phyloP scores from a whole-genome alignment of 2,888 invertebrate species.

The Hecatera dysodea region DNA sequence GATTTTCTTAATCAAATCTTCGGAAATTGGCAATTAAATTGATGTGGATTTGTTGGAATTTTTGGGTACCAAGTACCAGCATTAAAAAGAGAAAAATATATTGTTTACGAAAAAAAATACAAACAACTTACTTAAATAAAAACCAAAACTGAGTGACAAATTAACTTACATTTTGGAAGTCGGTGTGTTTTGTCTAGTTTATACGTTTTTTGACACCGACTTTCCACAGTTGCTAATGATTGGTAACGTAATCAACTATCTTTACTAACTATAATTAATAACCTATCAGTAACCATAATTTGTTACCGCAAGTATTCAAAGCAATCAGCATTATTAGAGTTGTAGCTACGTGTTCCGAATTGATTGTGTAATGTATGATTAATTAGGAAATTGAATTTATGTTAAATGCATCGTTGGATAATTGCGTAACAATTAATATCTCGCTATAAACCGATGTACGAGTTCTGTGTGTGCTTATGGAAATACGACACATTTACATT shows the following conservation, averaged over 20 bases:
- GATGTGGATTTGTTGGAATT: too few relatives aligned
- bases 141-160: too few relatives aligned
- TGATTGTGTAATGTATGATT: slow-evolving; percentile 54
- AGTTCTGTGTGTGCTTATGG: slow-evolving; percentile 11
- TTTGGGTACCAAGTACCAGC: too few relatives aligned
- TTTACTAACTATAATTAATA: too few relatives aligned
- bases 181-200: too few relatives aligned
- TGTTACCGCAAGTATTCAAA: slow-evolving; percentile 49
- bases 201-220: slow-evolving; percentile 3
- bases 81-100: too few relatives aligned
- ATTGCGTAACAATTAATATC: slow-evolving; percentile 42
- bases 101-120: too few relatives aligned
- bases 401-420: slow-evolving; percentile 47
- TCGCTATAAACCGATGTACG: slow-evolving; percentile 5
- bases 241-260: slow-evolving; percentile 36
- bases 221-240: background rate
- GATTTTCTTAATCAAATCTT: too few relatives aligned
- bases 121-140: too few relatives aligned
- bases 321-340: slow-evolving; percentile 50
- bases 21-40: too few relatives aligned
- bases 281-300: slow-evolving; percentile 26
- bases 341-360: slow-evolving; percentile 43
- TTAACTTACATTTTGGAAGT: too few relatives aligned
- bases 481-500: slow-evolving; percentile 4
- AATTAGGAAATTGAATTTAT: slow-evolving; percentile 58